Conservation (phyloP, 2,888 invertebrate species). For the Phania funesta region DNA sequence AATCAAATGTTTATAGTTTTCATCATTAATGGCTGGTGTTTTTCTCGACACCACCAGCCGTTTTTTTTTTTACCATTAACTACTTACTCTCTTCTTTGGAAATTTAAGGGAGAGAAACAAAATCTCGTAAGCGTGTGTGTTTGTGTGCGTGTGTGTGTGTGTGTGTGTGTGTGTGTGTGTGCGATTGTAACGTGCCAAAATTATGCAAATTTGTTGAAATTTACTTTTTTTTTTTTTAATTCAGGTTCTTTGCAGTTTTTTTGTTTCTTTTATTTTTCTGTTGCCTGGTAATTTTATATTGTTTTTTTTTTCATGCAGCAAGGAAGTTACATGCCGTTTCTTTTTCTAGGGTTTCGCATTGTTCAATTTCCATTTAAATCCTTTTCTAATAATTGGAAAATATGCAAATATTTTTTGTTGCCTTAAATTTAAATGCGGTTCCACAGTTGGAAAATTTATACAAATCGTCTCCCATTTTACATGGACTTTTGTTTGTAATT, state of each 20-base stretch:
- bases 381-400: slow-evolving; percentile 64
- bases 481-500: slow-evolving; percentile 69
- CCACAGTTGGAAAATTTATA: slow-evolving; percentile 58
- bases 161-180: background rate
- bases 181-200: slow-evolving; percentile 73
- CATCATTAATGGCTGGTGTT: slow-evolving; percentile 49
- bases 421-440: slow-evolving; percentile 65
- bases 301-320: background rate
- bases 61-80: background rate
- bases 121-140: no score
- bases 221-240: slow-evolving; percentile 24
- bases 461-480: slow-evolving; percentile 66
- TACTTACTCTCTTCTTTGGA: background rate
- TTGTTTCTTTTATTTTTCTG: background rate
- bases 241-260: slow-evolving; percentile 41
- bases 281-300: background rate
- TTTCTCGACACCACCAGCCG: slow-evolving; percentile 40
- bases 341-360: slow-evolving; percentile 34
- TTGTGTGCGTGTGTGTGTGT: background rate
- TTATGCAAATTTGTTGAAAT: slow-evolving; percentile 72
- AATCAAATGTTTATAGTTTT: slow-evolving; percentile 9
- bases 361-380: slow-evolving; percentile 25
- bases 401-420: slow-evolving; percentile 69
- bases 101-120: slow-evolving; percentile 38
- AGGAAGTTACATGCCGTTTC: slow-evolving; percentile 64